Conservation (phyloP, 2,888 invertebrate species). For the Synanthedon vespiformis region DNA sequence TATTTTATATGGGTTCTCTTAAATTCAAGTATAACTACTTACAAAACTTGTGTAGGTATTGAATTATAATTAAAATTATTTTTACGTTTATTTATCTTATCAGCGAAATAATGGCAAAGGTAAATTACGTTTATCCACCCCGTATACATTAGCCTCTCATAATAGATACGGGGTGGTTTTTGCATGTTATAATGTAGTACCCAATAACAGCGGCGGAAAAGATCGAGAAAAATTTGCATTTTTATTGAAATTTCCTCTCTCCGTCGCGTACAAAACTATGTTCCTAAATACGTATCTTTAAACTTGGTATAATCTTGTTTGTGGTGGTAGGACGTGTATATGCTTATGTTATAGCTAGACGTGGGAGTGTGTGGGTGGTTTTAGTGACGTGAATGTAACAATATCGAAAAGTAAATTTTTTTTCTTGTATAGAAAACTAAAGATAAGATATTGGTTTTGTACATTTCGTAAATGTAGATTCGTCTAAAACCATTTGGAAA, state of each 20-base stretch:
- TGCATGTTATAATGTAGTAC: conserved; percentile 34
- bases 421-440: too few species aligned
- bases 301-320: conserved; percentile 43
- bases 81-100: too few species aligned
- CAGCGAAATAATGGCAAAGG: conserved; percentile 2
- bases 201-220: conserved; percentile 55
- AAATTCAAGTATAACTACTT: too few species aligned
- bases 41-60: too few species aligned
- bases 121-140: conserved; percentile 10
- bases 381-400: not conserved
- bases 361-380: conserved; percentile 20
- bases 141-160: conserved; percentile 23
- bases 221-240: conserved; percentile 61
- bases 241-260: conserved; percentile 68
- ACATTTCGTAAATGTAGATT: too few species aligned
- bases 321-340: conserved; percentile 15
- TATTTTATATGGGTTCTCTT: too few species aligned
- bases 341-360: conserved; percentile 8
- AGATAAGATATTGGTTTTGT: too few species aligned
- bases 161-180: conserved; percentile 5
- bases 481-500: too few species aligned
- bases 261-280: conserved; percentile 57
- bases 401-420: too few species aligned
- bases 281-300: conserved; percentile 50
- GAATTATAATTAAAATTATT: too few species aligned